Percentiles rank a stretch among this genome's conserved stretches.
These are phyloP conservation scores for Ceratina japonica DNA, from an alignment of 1,140 invertebrate species.

Conservation along the genomic window DNA sequence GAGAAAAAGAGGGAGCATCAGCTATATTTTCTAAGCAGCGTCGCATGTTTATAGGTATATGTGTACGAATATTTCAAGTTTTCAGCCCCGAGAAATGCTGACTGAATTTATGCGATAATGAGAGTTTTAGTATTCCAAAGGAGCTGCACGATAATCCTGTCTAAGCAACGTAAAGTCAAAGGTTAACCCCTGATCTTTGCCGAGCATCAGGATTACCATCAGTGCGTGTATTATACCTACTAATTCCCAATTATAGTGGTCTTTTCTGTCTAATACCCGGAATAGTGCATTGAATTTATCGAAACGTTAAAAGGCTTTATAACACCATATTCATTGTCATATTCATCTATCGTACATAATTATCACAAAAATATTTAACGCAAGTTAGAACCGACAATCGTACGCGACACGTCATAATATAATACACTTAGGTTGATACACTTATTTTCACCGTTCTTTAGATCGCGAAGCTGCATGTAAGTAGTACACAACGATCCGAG, in stretches of 20 bases:
- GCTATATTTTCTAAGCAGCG: background rate
- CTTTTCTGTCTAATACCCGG: background rate
- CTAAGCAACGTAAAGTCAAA: conserved; percentile 9
- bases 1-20: background rate
- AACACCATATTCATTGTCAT: too few relatives aligned
- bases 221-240: conserved; percentile 30
- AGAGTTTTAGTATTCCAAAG: conserved; percentile 13
- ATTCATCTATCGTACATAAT: background rate
- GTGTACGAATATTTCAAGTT: background rate
- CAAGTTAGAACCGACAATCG: too few relatives aligned
- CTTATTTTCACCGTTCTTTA: conserved; percentile 9
- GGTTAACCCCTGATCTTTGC: conserved; percentile 27
- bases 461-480: conserved; percentile 22
- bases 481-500: conserved; percentile 36
- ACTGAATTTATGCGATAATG: background rate
- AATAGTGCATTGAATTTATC: background rate
- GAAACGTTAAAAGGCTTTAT: background rate
- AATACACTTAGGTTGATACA: too few relatives aligned
- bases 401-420: too few relatives aligned
- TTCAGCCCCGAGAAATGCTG: background rate
- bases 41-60: background rate
- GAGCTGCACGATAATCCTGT: conserved; percentile 4
- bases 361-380: background rate
- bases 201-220: conserved; percentile 6
- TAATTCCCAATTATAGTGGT: conserved; percentile 14